Conservation (phyloP, 2,113 vertebrate species). For the Chroicocephalus ridibundus region DNA sequence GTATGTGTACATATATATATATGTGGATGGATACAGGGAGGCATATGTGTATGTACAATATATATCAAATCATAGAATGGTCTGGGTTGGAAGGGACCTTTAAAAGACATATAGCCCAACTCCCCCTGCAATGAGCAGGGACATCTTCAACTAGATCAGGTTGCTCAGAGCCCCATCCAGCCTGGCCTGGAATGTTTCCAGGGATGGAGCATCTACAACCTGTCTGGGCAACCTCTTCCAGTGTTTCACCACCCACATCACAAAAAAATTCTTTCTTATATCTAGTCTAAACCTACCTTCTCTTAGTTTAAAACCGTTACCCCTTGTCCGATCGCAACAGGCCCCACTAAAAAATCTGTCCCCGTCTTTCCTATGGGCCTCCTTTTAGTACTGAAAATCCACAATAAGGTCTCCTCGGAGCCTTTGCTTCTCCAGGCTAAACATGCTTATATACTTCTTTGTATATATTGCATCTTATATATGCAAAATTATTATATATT, state of each 20-base stretch:
- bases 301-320: neutral
- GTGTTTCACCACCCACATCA: no score
- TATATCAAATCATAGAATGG: neutral
- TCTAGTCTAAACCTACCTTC: no score
- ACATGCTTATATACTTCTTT: neutral
- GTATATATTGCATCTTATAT: neutral
- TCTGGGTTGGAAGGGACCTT: neutral
- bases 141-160: no score
- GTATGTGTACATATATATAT: neutral
- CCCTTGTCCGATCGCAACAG: neutral
- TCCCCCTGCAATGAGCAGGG: no score
- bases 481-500: neutral
- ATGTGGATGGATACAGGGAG: neutral
- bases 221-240: no score
- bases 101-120: no score
- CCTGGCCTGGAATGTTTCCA: no score
- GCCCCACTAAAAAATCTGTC: neutral
- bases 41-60: neutral
- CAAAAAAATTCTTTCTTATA: no score
- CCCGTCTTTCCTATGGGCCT: neutral
- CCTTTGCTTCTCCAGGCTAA: neutral
- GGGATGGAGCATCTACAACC: no score
- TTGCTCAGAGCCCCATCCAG: no score
- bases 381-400: neutral
- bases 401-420: neutral